Evolutionary conservation across 2,888 invertebrate genomes (phyloP).

Genomic region (Girardia tigrina): DNA sequence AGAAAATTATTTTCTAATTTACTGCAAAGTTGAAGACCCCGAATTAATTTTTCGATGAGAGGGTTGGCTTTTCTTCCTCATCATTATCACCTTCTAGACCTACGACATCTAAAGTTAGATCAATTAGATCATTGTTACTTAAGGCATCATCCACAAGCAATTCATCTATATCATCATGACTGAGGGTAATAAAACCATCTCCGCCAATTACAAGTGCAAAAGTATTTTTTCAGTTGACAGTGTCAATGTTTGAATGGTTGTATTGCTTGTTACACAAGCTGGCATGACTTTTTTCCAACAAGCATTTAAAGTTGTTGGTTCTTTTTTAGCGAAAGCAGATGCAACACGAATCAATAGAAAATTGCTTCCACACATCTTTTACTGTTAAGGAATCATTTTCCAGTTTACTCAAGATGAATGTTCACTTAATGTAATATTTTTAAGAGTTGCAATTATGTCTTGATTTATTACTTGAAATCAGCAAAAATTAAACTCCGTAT

Average conservation of each 20-base stretch:
- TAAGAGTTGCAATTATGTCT: no score
- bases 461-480: no score
- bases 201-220: neutral
- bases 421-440: no score
- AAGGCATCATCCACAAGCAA: slow-evolving; percentile 8
- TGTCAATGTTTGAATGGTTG: neutral
- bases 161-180: neutral
- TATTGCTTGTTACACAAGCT: neutral
- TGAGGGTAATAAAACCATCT: neutral
- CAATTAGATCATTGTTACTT: neutral
- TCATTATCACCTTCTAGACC: neutral
- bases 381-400: neutral
- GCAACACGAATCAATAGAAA: neutral
- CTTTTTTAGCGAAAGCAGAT: neutral
- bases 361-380: neutral
- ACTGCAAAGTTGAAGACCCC: neutral
- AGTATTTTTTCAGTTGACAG: neutral
- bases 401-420: no score
- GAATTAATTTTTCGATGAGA: neutral
- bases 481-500: no score
- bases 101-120: neutral
- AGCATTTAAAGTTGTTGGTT: neutral
- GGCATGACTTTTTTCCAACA: neutral
- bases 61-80: neutral
- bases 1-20: neutral